Conservation (phyloP, 2,888 invertebrate species). For the Monochamus alternatus region DNA sequence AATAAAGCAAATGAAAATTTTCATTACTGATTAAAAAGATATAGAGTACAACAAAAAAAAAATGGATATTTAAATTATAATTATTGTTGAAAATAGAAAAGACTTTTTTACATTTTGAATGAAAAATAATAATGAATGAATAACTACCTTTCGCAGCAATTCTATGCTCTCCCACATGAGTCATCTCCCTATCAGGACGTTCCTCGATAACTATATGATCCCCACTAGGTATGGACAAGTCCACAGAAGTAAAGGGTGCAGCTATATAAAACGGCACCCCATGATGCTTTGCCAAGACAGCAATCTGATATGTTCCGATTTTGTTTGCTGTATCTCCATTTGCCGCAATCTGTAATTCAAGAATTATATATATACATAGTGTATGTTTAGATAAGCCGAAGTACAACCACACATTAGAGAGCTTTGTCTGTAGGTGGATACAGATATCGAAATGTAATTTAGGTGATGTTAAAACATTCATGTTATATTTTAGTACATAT, state of each 20-base stretch:
- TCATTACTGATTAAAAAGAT: too few species aligned
- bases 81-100: too few species aligned
- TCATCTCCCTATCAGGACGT: slow-evolving; percentile 92
- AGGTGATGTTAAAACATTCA: background rate
- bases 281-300: slow-evolving; percentile 92
- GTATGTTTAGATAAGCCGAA: background rate
- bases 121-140: too few species aligned
- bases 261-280: slow-evolving; percentile 96
- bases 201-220: slow-evolving; percentile 95
- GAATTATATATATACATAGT: slow-evolving; percentile 4
- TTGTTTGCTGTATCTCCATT: slow-evolving; percentile 99
- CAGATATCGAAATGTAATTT: background rate
- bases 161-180: slow-evolving; percentile 87
- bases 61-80: too few species aligned
- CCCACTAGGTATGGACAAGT: slow-evolving; percentile 84
- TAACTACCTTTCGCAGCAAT: slow-evolving; percentile 88
- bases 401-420: background rate
- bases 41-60: too few species aligned
- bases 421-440: background rate
- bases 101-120: too few species aligned
- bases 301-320: slow-evolving; percentile 97
- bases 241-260: slow-evolving; percentile 94
- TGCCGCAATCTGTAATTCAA: slow-evolving; percentile 79
- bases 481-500: background rate
- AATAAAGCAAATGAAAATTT: too few species aligned